Evolutionary conservation across 2,888 invertebrate species (phyloP), one percentile per base, ranked within the genome.

Genomic region (Agrochola litura): DNA sequence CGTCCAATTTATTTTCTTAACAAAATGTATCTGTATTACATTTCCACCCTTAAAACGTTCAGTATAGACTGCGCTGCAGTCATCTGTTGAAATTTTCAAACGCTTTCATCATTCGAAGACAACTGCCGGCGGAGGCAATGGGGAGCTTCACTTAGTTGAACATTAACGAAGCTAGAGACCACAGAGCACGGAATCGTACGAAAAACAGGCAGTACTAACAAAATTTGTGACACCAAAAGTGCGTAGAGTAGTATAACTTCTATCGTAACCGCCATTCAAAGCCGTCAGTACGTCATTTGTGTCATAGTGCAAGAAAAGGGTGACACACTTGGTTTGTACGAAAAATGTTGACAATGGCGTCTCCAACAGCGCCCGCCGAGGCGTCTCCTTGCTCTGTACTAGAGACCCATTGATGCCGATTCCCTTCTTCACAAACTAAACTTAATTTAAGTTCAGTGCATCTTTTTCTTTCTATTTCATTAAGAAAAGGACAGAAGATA

Each of bases 1-100:
- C 37, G 4, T 46, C 22, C 22, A 43, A 56, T 37, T 69, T 25
- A 30, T 16, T 56, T 54, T 14, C n/a, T 19, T 14, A 43, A 69
- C 14, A 65, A 41, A 54, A 60, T 54, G 6, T 37, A 19, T 19
- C 8, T 30, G n/a, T 43, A 30, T 76, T 54, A 64, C 77, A 82
- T 76, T 67, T 25, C 8, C 22, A 60, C 30, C 69, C 19, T 77
- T 65, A 37, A n/a, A 65, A 5, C 10, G 22, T 56, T 68, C 60
- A 37, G 6, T 25, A 16, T 56, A 66, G 74, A 72, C 66, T 46
- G 37, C 30, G 46, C 43, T 76, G 81, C 73, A 77, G 67, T 79
- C n/a, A 54, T 49, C 49, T 78, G 63, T 77, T 86, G 63, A 77
- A 77, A 83, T 83, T 83, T 66, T 67, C 68, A 86, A 77, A 46